A percentile compares a stretch with the other conserved stretches of the same genome.
Evolutionary conservation across 2,888 invertebrate species (phyloP).

Genomic region (Slavum lentiscoides): DNA sequence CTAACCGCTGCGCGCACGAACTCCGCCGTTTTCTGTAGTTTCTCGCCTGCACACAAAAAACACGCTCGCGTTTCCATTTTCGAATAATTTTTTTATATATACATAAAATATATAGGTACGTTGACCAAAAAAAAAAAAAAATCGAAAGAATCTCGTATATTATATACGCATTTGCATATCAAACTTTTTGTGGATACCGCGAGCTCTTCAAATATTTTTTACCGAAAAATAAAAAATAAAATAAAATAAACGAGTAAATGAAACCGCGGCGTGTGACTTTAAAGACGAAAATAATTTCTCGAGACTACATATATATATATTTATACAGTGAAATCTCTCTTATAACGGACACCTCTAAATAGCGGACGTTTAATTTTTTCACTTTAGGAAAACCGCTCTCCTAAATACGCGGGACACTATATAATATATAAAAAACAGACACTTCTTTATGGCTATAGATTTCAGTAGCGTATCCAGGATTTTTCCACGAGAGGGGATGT

Average conservation of each 20-base stretch:
- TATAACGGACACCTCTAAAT: no score
- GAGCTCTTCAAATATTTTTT: conserved; percentile 20
- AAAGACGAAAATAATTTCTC: no score
- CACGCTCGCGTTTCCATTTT: background rate
- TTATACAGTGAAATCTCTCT: no score
- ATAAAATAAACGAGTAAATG: conserved; percentile 28
- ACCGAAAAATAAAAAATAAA: background rate
- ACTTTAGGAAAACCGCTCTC: no score
- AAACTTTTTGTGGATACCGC: conserved; percentile 7
- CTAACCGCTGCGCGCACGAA: background rate
- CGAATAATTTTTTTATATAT: conserved; percentile 11
- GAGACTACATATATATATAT: no score
- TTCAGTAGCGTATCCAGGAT: no score
- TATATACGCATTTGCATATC: conserved; percentile 12
- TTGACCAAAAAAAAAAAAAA: background rate
- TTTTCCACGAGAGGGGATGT: no score
- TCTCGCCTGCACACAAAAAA: background rate
- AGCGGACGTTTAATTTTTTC: no score
- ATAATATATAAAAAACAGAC: no score
- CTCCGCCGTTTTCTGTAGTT: background rate
- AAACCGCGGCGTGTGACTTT: conserved; percentile 28
- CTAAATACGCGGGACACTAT: no score
- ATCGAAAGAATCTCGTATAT: no score
- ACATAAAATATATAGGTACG: background rate
- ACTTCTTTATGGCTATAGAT: no score